Evolutionary conservation across 2,888 invertebrate species (phyloP).

Genomic region (Argynnis bischoffii): DNA sequence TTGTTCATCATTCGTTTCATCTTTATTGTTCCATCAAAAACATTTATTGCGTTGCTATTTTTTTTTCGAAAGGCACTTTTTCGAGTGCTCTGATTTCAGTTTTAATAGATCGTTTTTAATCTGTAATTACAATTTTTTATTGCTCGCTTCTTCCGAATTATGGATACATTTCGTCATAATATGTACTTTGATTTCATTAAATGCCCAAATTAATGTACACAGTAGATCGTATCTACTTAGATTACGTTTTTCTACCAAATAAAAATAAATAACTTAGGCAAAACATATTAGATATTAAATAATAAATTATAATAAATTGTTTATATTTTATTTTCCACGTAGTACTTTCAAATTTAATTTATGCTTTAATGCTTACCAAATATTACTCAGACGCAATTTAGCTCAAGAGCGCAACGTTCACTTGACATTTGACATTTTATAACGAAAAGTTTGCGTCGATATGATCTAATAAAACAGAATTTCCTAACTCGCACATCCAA

Average conservation of each 20-base stretch:
- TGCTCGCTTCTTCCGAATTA: slow-evolving; percentile 5
- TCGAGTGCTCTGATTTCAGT: slow-evolving; percentile 11
- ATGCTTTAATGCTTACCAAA: background rate
- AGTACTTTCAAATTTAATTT: background rate
- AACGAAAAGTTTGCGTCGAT: slow-evolving; percentile 41
- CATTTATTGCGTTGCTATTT: slow-evolving; percentile 36
- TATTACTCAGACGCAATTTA: background rate
- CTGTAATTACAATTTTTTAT: slow-evolving; percentile 18
- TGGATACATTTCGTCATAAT: slow-evolving; percentile 1
- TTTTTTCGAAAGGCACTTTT: slow-evolving; percentile 30
- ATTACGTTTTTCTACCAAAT: no score
- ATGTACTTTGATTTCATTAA: no score
- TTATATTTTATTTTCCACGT: background rate
- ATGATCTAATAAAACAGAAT: slow-evolving; percentile 24
- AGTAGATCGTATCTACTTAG: no score
- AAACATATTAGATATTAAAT: no score
- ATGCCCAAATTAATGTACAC: background rate
- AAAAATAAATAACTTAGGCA: no score
- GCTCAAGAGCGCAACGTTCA: slow-evolving; percentile 21
- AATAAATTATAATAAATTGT: no score
- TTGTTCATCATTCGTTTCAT: slow-evolving; percentile 40
- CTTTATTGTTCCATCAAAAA: slow-evolving; percentile 48
- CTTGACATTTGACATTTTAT: slow-evolving; percentile 54
- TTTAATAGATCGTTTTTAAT: slow-evolving; percentile 23
- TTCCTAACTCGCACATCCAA: slow-evolving; percentile 15